phyloP scores from a whole-genome alignment of 1,140 invertebrate species.

The Polypedilum pembai region DNA sequence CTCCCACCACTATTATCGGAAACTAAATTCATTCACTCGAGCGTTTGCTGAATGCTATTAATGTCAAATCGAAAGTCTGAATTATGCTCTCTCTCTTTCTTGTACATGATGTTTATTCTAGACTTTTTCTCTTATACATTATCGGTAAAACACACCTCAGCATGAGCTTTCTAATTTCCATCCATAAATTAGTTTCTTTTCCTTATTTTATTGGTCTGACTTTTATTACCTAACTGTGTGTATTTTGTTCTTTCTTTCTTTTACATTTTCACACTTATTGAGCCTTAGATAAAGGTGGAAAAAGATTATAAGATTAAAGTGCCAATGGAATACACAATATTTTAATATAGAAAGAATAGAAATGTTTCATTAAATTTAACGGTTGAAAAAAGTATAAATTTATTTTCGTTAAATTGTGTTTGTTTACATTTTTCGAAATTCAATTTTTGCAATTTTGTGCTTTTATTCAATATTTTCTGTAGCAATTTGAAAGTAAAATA shows the following conservation, averaged over 20 bases:
- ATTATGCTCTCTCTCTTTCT: neutral
- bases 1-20: neutral
- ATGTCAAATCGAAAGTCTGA: conserved; percentile 28
- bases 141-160: conserved; percentile 23
- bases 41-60: neutral
- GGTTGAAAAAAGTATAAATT: no score
- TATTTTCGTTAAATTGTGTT: no score
- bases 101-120: neutral
- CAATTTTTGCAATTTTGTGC: no score
- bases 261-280: conserved; percentile 1
- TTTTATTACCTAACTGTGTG: conserved; percentile 20
- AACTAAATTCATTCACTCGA: neutral
- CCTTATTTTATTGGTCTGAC: conserved; percentile 26
- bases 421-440: no score
- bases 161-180: conserved; percentile 25
- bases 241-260: no score
- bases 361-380: no score
- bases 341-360: neutral
- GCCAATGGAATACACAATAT: neutral
- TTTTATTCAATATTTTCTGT: no score
- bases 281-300: neutral
- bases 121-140: neutral
- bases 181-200: conserved; percentile 23
- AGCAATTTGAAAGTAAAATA: no score
- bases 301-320: conserved; percentile 14